A percentile compares a stretch with the other conserved stretches of the same genome.
These are phyloP conservation scores for Neoarius graeffei DNA, from an alignment of 2,113 vertebrate species.

Conservation along the genomic window DNA sequence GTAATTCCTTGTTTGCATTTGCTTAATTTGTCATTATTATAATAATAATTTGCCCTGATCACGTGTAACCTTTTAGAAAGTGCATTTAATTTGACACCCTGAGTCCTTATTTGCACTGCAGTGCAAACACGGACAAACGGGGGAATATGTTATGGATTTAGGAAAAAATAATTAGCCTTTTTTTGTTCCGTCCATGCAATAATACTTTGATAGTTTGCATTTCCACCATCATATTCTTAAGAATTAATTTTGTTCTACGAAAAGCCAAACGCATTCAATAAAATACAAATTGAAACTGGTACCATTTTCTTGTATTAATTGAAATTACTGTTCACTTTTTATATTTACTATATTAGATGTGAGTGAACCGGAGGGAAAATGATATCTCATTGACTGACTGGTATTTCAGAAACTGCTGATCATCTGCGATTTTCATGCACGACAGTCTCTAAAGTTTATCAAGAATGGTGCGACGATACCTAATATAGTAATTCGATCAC, in stretches of 20 bases:
- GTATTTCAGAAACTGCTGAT: not conserved
- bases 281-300: constrained; percentile 16
- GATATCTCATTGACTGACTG: not conserved
- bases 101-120: not conserved
- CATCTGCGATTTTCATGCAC: no score
- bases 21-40: not conserved
- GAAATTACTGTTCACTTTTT: not conserved
- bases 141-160: not conserved
- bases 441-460: not conserved
- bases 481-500: not conserved
- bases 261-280: constrained; percentile 49
- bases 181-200: not conserved
- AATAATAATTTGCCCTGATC: not conserved
- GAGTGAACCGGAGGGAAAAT: not conserved
- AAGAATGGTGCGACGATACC: not conserved
- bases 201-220: not conserved
- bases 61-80: not conserved
- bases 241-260: constrained; percentile 52
- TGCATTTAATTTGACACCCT: not conserved
- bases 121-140: not conserved
- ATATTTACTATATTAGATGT: not conserved
- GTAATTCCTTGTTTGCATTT: not conserved
- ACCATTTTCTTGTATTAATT: not conserved
- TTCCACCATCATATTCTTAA: constrained; percentile 12
- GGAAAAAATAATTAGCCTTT: not conserved